phyloP scores from a whole-genome alignment of 2,888 invertebrate genomes.

The Griposia aprilina region DNA sequence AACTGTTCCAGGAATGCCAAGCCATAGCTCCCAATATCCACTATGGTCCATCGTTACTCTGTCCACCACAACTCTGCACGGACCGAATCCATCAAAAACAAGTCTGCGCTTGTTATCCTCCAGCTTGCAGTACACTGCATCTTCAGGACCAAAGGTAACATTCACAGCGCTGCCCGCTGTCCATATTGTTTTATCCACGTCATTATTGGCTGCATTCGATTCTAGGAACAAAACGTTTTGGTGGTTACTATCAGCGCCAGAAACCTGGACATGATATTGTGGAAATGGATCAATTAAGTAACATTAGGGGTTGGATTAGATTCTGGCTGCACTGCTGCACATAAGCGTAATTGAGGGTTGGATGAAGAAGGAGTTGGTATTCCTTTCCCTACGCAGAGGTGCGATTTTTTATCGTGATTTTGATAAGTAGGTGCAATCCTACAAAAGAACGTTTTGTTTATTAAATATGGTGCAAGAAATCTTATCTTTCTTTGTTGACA shows the following conservation, averaged over 20 bases:
- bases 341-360: background rate
- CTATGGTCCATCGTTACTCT: conserved; percentile 72
- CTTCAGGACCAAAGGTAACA: conserved; percentile 75
- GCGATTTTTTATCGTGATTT: background rate
- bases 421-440: background rate
- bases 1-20: conserved; percentile 74
- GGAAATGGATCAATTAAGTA: background rate
- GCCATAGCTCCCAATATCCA: conserved; percentile 78
- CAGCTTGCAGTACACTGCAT: conserved; percentile 80
- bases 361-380: background rate
- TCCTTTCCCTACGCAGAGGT: background rate
- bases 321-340: background rate
- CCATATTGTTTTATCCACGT: conserved; percentile 23
- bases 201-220: background rate
- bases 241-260: background rate
- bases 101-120: conserved; percentile 67
- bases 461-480: conserved; percentile 12
- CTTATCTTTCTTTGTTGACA: conserved; percentile 32
- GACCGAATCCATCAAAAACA: conserved; percentile 80
- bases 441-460: background rate
- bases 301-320: background rate
- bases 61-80: conserved; percentile 75
- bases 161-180: conserved; percentile 69
- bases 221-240: conserved; percentile 9
- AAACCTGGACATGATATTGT: background rate